A percentile compares a stretch with the other conserved stretches of the same genome.
Evolutionary conservation across 2,797 vertebrate species (phyloP).

Genomic region (Eulemur mongoz): DNA sequence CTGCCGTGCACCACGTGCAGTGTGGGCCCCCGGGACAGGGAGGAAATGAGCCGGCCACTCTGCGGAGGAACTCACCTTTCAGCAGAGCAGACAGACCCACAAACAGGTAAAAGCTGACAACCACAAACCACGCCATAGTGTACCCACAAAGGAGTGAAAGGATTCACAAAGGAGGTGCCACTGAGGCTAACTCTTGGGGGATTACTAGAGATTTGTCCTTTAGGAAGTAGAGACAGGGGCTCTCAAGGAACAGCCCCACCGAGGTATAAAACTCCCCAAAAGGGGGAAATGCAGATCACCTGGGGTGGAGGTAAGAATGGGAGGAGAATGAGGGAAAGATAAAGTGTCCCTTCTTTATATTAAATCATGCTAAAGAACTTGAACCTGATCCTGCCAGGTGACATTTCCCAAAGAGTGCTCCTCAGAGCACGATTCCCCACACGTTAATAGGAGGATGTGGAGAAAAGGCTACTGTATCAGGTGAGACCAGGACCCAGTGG

Average conservation of each 20-base stretch:
- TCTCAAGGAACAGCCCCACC: background rate
- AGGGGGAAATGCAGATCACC: background rate
- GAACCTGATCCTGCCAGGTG: background rate
- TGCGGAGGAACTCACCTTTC: background rate
- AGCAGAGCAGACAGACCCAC: background rate
- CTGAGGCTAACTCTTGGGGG: background rate
- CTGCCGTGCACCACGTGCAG: background rate
- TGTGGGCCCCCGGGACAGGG: background rate
- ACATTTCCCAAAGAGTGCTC: background rate
- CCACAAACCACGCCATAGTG: background rate
- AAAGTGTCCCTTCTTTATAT: background rate
- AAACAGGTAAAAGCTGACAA: background rate
- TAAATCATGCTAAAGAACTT: background rate
- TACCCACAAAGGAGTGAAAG: background rate
- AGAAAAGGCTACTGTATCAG: background rate
- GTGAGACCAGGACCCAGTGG: background rate
- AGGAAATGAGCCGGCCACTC: background rate
- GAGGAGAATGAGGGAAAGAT: background rate
- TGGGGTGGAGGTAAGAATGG: too few relatives aligned
- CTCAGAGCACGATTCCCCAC: background rate
- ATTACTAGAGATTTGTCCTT: background rate
- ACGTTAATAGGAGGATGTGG: background rate
- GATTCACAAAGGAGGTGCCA: background rate
- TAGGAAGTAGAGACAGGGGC: background rate
- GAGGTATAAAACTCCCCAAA: background rate